phyloP scores from a whole-genome alignment of 2,888 invertebrate species.

The Hartigia nigra region DNA sequence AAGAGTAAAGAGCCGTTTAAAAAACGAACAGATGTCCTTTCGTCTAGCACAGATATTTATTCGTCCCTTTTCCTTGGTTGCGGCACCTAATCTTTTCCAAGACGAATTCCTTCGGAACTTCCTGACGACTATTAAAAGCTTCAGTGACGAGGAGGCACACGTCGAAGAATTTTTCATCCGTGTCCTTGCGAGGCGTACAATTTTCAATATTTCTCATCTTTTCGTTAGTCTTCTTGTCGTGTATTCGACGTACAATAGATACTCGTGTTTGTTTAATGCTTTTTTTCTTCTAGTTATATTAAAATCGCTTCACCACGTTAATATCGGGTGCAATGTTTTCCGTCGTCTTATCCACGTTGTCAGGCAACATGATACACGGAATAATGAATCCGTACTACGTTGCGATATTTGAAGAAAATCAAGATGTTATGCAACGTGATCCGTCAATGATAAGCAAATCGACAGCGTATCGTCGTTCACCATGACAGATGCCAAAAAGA shows the following conservation, averaged over 20 bases:
- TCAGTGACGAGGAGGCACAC: too few relatives aligned
- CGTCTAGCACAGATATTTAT: not conserved
- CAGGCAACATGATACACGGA: not conserved
- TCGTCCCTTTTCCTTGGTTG: not conserved
- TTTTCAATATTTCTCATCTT: not conserved
- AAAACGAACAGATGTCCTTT: not conserved
- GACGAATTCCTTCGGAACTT: not conserved
- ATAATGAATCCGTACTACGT: not conserved
- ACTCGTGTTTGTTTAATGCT: not conserved
- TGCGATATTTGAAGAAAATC: not conserved
- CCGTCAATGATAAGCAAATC: not conserved
- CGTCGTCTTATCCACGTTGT: not conserved
- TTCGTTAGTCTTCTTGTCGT: not conserved
- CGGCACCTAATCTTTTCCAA: too few relatives aligned
- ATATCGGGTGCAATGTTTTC: not conserved
- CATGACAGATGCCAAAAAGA: not conserved
- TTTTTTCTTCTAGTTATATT: not conserved
- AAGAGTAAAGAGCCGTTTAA: not conserved
- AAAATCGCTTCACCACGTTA: not conserved
- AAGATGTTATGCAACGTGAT: not conserved
- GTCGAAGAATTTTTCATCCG: not conserved
- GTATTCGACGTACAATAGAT: not conserved
- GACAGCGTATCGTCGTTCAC: not conserved
- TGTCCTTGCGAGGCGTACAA: not conserved
- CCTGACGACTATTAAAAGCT: not conserved